Conservation (phyloP, 2,113 vertebrate genomes). For the Rhynchopsitta pachyrhyncha region DNA sequence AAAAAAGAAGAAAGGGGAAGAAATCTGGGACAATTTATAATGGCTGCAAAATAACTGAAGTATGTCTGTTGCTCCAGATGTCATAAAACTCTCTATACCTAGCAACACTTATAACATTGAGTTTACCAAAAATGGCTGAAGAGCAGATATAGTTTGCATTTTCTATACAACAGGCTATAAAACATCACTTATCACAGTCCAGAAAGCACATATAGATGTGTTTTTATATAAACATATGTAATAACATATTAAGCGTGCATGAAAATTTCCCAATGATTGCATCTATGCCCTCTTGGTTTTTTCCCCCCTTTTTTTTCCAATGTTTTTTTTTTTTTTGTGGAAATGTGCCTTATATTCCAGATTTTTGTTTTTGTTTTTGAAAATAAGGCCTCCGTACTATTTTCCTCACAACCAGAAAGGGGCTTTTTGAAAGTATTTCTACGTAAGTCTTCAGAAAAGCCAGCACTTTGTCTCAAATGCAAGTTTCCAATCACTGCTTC, state of each 20-base stretch:
- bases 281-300: slow-evolving; percentile 79
- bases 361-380: slow-evolving; percentile 75
- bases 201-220: slow-evolving; percentile 99
- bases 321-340: slow-evolving; percentile 70
- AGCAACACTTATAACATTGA: slow-evolving; percentile 99
- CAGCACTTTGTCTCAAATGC: slow-evolving; percentile 76
- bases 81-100: slow-evolving; percentile 96
- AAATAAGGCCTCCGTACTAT: slow-evolving; percentile 89
- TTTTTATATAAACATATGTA: slow-evolving; percentile 99
- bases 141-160: slow-evolving; percentile 99
- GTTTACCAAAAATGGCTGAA: slow-evolving; percentile 95
- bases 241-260: slow-evolving; percentile 99
- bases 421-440: slow-evolving; percentile 84
- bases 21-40: slow-evolving; percentile 80
- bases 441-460: slow-evolving; percentile 84
- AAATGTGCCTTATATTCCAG: slow-evolving; percentile 87
- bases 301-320: slow-evolving; percentile 50
- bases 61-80: slow-evolving; percentile 84
- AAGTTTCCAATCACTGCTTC: slow-evolving; percentile 76
- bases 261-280: slow-evolving; percentile 88
- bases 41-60: slow-evolving; percentile 83
- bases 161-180: slow-evolving; percentile 99
- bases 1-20: slow-evolving; percentile 3
- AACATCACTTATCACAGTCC: slow-evolving; percentile 99
- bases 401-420: slow-evolving; percentile 85